These are phyloP conservation scores for Takifugu flavidus DNA, from an alignment of 2,113 vertebrate species.

Conservation along the genomic window DNA sequence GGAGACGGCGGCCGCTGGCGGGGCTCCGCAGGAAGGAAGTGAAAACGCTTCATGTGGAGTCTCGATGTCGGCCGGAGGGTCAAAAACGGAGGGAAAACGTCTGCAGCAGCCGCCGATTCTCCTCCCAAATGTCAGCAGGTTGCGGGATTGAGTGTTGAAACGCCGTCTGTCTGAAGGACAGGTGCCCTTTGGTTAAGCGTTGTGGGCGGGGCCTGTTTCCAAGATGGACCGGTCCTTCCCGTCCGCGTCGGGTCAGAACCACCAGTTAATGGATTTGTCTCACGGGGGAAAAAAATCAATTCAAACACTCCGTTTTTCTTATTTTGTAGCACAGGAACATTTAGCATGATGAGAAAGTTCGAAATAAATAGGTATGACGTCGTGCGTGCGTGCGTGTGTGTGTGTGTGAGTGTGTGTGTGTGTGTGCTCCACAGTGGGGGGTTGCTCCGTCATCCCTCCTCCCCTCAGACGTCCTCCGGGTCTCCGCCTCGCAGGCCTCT, in stretches of 20 bases:
- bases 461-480: conserved; percentile 49
- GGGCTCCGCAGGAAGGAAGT: no score
- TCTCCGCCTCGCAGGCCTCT: conserved; percentile 64
- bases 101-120: no score
- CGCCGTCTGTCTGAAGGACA: conserved; percentile 27
- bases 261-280: no score
- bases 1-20: no score
- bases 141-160: conserved; percentile 12
- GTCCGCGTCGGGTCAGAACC: no score
- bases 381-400: conserved; percentile 13
- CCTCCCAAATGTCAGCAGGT: conserved; percentile 12
- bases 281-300: no score
- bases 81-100: no score
- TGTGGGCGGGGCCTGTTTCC: conserved; percentile 15
- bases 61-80: conserved; percentile 11
- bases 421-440: conserved; percentile 23
- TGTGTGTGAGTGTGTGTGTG: conserved; percentile 18
- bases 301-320: neutral
- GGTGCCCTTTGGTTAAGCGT: conserved; percentile 20
- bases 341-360: conserved; percentile 34
- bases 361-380: conserved; percentile 68
- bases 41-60: no score
- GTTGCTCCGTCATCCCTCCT: conserved; percentile 28
- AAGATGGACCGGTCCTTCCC: neutral
- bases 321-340: conserved; percentile 20